Evolutionary conservation across 2,113 vertebrate genomes (phyloP).

Genomic region (Piaya cayana): DNA sequence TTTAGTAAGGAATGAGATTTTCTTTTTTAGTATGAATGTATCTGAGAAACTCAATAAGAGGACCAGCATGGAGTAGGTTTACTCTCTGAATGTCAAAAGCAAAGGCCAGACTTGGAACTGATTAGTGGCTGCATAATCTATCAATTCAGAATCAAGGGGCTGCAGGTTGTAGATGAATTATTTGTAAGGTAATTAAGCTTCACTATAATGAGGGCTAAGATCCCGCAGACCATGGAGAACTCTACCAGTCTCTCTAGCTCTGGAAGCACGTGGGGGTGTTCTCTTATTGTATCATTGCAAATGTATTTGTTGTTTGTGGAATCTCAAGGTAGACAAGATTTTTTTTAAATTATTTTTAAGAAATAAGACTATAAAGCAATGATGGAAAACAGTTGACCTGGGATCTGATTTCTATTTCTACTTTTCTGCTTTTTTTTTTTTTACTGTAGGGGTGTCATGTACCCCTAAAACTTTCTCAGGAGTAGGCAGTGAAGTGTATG

Average conservation of each 20-base stretch:
- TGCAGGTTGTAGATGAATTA: constrained; percentile 25
- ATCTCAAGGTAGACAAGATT: not conserved
- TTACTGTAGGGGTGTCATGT: fast-evolving
- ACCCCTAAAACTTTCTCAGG: not conserved
- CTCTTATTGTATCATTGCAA: not conserved
- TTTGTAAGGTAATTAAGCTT: constrained; percentile 54
- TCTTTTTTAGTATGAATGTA: not conserved
- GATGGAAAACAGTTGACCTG: not conserved
- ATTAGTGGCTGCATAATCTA: constrained; percentile 55
- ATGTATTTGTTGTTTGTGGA: constrained; percentile 1
- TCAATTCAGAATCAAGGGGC: constrained; percentile 15
- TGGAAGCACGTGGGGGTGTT: not conserved
- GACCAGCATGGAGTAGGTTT: not conserved
- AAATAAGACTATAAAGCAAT: not conserved
- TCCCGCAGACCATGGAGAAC: not conserved
- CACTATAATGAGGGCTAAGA: constrained; percentile 38
- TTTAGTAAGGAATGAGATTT: not conserved
- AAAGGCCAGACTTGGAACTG: constrained; percentile 23
- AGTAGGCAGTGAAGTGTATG: not conserved
- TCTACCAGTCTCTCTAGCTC: constrained; percentile 35
- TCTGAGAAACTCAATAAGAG: not conserved
- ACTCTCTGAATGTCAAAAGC: constrained; percentile 34
- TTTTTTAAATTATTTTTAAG: not conserved
- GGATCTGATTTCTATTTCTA: not conserved
- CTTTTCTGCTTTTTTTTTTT: not conserved